A percentile compares a stretch with the other conserved stretches of the same genome.
Evolutionary conservation across 2,888 invertebrate species (phyloP).

Genomic region (Thymelicus sylvestris): DNA sequence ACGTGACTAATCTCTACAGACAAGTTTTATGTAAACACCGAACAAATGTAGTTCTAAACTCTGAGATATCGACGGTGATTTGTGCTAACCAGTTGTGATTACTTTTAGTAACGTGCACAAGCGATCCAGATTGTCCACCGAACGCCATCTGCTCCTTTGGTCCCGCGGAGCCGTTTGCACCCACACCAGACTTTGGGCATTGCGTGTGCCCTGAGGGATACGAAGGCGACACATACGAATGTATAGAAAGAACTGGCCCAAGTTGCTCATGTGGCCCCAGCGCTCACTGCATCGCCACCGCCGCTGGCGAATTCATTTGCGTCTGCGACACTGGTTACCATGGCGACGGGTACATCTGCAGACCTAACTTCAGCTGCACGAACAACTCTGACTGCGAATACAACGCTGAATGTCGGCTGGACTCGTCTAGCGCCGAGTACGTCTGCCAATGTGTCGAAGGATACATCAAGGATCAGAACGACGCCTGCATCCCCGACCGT

Average conservation of each 20-base stretch:
- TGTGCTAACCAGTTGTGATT: not conserved
- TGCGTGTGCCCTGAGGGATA: constrained; percentile 94
- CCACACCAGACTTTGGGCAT: constrained; percentile 59
- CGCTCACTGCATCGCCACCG: constrained; percentile 90
- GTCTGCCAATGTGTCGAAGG: constrained; percentile 93
- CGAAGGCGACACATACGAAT: constrained; percentile 92
- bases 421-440: constrained; percentile 81
- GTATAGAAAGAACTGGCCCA: constrained; percentile 79
- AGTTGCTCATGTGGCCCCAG: constrained; percentile 88
- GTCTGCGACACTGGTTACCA: constrained; percentile 92
- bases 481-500: constrained; percentile 85
- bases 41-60: not conserved
- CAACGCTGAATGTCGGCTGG: constrained; percentile 90
- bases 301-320: constrained; percentile 88
- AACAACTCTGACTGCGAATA: constrained; percentile 87
- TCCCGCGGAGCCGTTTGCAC: constrained; percentile 63
- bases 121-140: constrained; percentile 91
- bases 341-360: constrained; percentile 93
- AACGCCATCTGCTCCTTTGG: constrained; percentile 91
- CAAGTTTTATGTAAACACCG: no score
- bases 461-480: constrained; percentile 87
- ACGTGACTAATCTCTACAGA: not conserved
- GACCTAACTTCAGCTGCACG: constrained; percentile 87
- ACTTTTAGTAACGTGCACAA: constrained; percentile 88
- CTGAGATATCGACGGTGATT: no score